Evolutionary conservation across 53 echinoderm and acorn worm genomes (phyloP).

Genomic region (Zoroaster sp.): DNA sequence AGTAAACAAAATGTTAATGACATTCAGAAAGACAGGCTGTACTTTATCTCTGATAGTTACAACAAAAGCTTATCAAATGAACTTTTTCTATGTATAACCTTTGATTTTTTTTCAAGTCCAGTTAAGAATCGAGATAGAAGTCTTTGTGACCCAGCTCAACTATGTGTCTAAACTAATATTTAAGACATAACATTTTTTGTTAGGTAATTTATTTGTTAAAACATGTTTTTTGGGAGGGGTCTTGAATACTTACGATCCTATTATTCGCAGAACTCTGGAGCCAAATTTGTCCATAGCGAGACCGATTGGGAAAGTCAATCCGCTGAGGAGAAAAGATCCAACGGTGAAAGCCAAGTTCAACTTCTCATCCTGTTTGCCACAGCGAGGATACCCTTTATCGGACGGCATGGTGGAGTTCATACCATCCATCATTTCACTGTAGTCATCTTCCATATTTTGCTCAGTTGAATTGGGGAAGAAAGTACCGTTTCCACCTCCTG

Average conservation of each 20-base stretch:
- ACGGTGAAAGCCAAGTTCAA: constrained; percentile 95
- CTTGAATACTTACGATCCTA: constrained; percentile 83
- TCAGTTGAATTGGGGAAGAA: neutral
- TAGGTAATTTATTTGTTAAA: neutral
- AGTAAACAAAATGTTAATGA: no score
- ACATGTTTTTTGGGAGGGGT: neutral
- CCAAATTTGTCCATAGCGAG: constrained; percentile 99
- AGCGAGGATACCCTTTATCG: constrained; percentile 58
- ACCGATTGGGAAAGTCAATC: constrained; percentile 94
- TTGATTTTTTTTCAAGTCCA: no score
- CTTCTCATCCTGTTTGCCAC: constrained; percentile 77
- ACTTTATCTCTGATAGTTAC: no score
- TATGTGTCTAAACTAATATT: neutral
- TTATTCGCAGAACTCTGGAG: constrained; percentile 76
- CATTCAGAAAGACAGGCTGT: no score
- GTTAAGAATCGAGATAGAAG: neutral
- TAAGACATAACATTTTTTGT: neutral
- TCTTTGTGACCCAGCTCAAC: neutral
- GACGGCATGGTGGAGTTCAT: constrained; percentile 3
- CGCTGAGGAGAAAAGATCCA: constrained; percentile 93
- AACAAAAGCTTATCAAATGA: no score
- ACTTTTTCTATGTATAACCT: no score
- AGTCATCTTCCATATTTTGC: neutral
- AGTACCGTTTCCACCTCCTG: neutral
- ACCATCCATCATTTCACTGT: neutral